A percentile compares a stretch with the other conserved stretches of the same genome.
phyloP scores from a whole-genome alignment of 2,888 invertebrate species.

The Polietes domitor region DNA sequence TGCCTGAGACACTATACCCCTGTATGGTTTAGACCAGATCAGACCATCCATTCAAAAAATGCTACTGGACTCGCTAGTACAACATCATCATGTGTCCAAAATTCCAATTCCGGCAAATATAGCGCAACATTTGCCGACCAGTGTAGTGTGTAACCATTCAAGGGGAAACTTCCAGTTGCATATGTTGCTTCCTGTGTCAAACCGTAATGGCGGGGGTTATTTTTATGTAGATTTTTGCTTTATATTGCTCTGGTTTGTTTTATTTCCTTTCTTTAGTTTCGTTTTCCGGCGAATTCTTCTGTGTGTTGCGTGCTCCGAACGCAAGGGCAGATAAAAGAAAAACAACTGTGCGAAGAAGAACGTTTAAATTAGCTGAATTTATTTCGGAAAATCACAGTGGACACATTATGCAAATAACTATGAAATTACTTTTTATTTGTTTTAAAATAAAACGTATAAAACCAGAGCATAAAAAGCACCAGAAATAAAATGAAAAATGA shows the following conservation, averaged over 20 bases:
- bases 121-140: neutral
- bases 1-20: too few species aligned
- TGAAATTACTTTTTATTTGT: constrained; percentile 76
- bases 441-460: constrained; percentile 26
- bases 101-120: too few species aligned
- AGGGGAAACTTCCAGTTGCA: constrained; percentile 31
- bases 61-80: too few species aligned
- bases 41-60: too few species aligned
- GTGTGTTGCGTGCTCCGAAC: neutral
- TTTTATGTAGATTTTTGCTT: constrained; percentile 17
- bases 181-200: constrained; percentile 42
- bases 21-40: too few species aligned
- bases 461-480: neutral
- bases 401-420: constrained; percentile 77
- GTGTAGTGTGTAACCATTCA: constrained; percentile 2
- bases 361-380: constrained; percentile 27
- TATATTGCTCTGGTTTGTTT: constrained; percentile 23
- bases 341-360: neutral
- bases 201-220: constrained; percentile 9
- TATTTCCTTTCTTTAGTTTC: constrained; percentile 1
- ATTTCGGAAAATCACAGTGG: constrained; percentile 70
- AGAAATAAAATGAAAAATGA: neutral
- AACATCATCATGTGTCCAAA: too few species aligned
- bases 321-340: neutral
- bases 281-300: neutral